phyloP scores from a whole-genome alignment of 2,797 vertebrate species.

The Pogonophryne albipinna region DNA sequence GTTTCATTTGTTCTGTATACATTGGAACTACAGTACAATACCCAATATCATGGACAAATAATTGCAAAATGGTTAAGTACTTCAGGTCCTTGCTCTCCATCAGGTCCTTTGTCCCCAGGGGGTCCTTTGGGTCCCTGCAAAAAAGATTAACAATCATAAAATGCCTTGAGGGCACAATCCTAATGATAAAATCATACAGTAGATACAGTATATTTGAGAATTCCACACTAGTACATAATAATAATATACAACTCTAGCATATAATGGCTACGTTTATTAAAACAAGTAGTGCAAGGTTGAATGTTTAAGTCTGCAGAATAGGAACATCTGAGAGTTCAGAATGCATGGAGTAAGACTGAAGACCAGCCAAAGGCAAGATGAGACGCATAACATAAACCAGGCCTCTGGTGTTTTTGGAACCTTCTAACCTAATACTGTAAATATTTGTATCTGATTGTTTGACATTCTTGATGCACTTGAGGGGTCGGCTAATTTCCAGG shows the following conservation, averaged over 20 bases:
- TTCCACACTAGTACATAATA: constrained; percentile 26
- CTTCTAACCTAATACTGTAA: constrained; percentile 44
- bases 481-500: constrained; percentile 53
- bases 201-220: not conserved
- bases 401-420: constrained; percentile 43
- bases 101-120: constrained; percentile 88
- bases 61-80: constrained; percentile 73
- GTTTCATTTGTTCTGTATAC: not conserved
- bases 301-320: constrained; percentile 9
- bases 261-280: not conserved
- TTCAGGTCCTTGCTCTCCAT: constrained; percentile 92
- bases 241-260: constrained; percentile 10
- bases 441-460: constrained; percentile 65
- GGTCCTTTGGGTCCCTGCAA: constrained; percentile 91
- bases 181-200: constrained; percentile 4
- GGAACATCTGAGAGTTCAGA: constrained; percentile 20
- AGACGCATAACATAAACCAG: constrained; percentile 60
- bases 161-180: not conserved
- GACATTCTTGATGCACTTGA: constrained; percentile 52
- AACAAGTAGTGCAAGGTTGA: constrained; percentile 29
- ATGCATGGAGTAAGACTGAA: constrained; percentile 21
- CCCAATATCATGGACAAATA: not conserved
- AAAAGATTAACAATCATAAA: constrained; percentile 60
- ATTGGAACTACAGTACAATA: not conserved
- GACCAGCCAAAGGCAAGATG: constrained; percentile 57